These are phyloP conservation scores for Lepidocolaptes lacrymiger DNA, from an alignment of 2,797 vertebrate species.

Conservation along the genomic window DNA sequence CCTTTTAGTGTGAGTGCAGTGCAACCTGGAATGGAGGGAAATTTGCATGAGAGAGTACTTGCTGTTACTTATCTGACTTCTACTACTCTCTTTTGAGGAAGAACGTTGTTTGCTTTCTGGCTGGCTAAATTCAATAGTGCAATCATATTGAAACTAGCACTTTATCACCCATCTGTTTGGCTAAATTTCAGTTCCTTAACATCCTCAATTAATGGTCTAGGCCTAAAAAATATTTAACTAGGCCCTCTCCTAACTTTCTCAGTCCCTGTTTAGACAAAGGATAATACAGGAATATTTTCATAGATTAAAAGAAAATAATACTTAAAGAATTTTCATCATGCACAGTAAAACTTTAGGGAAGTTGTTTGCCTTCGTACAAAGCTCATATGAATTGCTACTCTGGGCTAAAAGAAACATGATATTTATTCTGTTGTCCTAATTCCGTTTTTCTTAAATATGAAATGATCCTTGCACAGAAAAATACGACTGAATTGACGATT, in stretches of 20 bases:
- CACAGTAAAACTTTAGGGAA: neutral
- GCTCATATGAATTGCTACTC: neutral
- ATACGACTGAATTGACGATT: neutral
- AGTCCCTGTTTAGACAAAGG: conserved; percentile 9
- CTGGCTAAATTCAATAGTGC: conserved; percentile 57
- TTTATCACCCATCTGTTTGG: conserved; percentile 71
- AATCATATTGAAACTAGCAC: conserved; percentile 51
- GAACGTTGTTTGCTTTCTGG: conserved; percentile 57
- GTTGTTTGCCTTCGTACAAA: neutral
- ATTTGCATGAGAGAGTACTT: conserved; percentile 69
- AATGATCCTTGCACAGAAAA: neutral
- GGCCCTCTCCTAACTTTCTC: neutral
- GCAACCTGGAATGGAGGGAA: conserved; percentile 59
- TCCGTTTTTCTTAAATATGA: neutral
- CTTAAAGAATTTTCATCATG: neutral
- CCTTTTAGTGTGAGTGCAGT: conserved; percentile 49
- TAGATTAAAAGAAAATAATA: neutral
- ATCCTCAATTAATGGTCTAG: conserved; percentile 45
- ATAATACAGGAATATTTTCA: conserved; percentile 19
- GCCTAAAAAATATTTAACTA: conserved; percentile 59
- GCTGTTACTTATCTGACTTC: conserved; percentile 60
- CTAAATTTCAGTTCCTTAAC: conserved; percentile 58
- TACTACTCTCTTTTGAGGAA: conserved; percentile 62
- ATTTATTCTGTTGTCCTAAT: neutral
- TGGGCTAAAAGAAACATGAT: neutral